Evolutionary conservation across 2,797 vertebrate species (phyloP).

Genomic region (Sebastes glaucus): DNA sequence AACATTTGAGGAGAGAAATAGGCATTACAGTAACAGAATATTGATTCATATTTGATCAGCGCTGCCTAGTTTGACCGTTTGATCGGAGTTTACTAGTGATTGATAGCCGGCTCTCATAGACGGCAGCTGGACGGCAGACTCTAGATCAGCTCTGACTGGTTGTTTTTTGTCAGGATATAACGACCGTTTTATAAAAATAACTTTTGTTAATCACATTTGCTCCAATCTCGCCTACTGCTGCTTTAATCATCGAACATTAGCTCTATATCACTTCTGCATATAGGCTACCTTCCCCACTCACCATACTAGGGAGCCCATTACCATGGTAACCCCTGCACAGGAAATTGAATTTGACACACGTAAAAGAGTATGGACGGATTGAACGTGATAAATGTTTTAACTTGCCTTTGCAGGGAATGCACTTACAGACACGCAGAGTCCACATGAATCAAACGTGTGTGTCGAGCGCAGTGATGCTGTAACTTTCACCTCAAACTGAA

Average conservation of each 20-base stretch:
- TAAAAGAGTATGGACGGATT: background rate
- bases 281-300: background rate
- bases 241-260: background rate
- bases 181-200: no score
- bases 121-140: no score
- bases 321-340: background rate
- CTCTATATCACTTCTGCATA: background rate
- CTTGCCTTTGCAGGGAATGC: background rate
- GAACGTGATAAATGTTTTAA: conserved; percentile 1
- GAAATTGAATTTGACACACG: background rate
- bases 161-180: no score
- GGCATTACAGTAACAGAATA: no score
- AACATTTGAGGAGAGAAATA: no score
- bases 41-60: no score
- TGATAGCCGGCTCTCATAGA: no score
- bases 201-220: no score
- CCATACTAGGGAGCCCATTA: background rate
- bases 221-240: no score
- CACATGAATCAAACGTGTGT: background rate
- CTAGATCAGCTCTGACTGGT: no score
- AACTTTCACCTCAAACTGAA: background rate
- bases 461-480: background rate
- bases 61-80: no score
- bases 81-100: no score
- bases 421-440: background rate